These are phyloP conservation scores for Dolichallabes microphthalmus DNA, from an alignment of 2,113 vertebrate genomes.

Conservation along the genomic window DNA sequence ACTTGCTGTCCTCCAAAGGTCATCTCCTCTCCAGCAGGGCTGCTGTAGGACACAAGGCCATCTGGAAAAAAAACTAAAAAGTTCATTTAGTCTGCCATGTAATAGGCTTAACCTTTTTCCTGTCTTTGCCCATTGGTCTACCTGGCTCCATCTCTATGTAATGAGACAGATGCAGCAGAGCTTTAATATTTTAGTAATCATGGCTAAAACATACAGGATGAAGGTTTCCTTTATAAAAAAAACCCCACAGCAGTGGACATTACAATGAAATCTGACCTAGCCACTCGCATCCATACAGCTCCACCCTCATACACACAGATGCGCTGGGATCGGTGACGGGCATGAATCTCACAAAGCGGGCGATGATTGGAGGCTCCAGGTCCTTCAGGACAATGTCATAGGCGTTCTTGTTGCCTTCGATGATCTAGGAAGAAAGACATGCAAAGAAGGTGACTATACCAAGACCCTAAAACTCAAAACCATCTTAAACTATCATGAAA, in stretches of 20 bases:
- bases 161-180: not conserved
- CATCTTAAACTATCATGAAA: not conserved
- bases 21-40: constrained; percentile 87
- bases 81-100: not conserved
- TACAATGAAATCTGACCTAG: constrained; percentile 75
- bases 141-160: not conserved
- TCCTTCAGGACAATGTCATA: constrained; percentile 94
- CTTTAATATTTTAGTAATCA: not conserved
- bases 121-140: not conserved
- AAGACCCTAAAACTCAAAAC: not conserved
- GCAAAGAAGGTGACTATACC: not conserved
- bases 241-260: not conserved
- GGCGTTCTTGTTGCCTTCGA: constrained; percentile 92
- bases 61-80: constrained; percentile 69
- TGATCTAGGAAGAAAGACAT: constrained; percentile 72
- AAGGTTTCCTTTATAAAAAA: not conserved
- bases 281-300: constrained; percentile 96
- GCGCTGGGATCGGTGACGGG: constrained; percentile 89
- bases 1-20: constrained; percentile 80
- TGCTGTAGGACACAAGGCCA: constrained; percentile 88
- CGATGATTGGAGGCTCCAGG: constrained; percentile 91
- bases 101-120: not conserved
- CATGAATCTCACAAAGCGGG: constrained; percentile 90
- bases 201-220: not conserved
- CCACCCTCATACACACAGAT: constrained; percentile 93